A percentile compares a stretch with the other conserved stretches of the same genome.
Evolutionary conservation across 2,113 vertebrate species (phyloP).

Genomic region (Leucopsar rothschildi): DNA sequence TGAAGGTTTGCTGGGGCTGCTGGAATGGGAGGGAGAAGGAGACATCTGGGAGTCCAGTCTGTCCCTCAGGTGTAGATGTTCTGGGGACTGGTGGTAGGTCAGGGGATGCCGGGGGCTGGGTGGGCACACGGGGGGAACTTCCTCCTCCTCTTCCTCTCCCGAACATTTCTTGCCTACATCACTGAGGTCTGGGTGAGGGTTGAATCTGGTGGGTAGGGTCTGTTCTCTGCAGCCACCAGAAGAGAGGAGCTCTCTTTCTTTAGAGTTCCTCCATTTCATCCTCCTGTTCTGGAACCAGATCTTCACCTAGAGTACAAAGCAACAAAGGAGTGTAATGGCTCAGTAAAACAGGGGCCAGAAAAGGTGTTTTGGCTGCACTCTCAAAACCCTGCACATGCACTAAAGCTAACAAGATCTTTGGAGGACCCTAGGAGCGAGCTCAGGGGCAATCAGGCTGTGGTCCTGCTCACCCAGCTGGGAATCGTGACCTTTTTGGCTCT

Average conservation of each 20-base stretch:
- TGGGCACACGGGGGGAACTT: slow-evolving; percentile 32
- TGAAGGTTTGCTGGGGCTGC: slow-evolving; percentile 87
- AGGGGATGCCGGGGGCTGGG: slow-evolving; percentile 57
- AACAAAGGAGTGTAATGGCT: fast-evolving
- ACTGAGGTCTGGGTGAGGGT: slow-evolving; percentile 95
- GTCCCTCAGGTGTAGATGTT: slow-evolving; percentile 64
- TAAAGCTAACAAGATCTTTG: not conserved
- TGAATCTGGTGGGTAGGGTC: slow-evolving; percentile 95
- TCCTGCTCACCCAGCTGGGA: not conserved
- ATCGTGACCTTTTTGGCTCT: fast-evolving
- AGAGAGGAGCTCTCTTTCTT: slow-evolving; percentile 94
- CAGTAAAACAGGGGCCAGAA: not conserved
- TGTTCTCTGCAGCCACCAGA: slow-evolving; percentile 94
- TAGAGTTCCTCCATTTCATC: slow-evolving; percentile 99
- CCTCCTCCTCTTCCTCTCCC: slow-evolving; percentile 69
- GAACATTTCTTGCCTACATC: slow-evolving; percentile 86
- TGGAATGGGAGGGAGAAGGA: slow-evolving; percentile 77
- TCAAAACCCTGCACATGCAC: not conserved
- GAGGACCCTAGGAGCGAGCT: not conserved
- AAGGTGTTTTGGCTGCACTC: not conserved
- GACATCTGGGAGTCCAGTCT: slow-evolving; percentile 72
- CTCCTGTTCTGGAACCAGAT: slow-evolving; percentile 99
- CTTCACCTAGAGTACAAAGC: slow-evolving; percentile 80
- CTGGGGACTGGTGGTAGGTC: slow-evolving; percentile 61
- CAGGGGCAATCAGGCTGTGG: fast-evolving